Conservation (phyloP, 2,888 invertebrate species). For the Papilio elwesi region DNA sequence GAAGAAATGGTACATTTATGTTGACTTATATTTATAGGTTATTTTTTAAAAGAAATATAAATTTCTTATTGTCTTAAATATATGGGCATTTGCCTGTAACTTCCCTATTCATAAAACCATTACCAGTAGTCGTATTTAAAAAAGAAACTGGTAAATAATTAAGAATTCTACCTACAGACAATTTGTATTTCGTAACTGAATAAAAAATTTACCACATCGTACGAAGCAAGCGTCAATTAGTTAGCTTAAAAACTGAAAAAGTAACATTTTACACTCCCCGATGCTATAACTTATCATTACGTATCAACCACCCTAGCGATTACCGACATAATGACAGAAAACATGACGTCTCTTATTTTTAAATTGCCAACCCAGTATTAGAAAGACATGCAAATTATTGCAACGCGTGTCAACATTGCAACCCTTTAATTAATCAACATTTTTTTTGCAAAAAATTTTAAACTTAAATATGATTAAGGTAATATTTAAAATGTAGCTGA, state of each 20-base stretch:
- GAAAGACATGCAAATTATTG: constrained; percentile 40
- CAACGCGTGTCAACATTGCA: constrained; percentile 50
- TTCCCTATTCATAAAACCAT: background rate
- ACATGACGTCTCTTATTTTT: constrained; percentile 40
- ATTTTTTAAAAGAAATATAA: background rate
- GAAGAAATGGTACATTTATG: too few relatives aligned
- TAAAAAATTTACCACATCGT: constrained; percentile 21
- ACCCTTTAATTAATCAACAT: constrained; percentile 38
- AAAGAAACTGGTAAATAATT: background rate
- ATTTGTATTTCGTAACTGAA: constrained; percentile 13
- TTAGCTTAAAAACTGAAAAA: constrained; percentile 38
- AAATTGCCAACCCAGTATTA: constrained; percentile 46
- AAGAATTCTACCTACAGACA: constrained; percentile 6
- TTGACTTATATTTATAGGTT: background rate
- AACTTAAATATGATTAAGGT: background rate
- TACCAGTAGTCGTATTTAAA: background rate
- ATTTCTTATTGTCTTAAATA: background rate
- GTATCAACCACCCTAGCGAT: background rate
- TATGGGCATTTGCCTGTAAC: background rate
- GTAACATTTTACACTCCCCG: constrained; percentile 12
- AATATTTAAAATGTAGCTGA: background rate
- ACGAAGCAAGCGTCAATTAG: constrained; percentile 38
- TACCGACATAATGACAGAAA: constrained; percentile 32
- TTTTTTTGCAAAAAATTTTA: background rate
- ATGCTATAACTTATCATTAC: constrained; percentile 30